phyloP scores from a whole-genome alignment of 2,113 vertebrate genomes.

The Dicerorhinus sumatrensis region DNA sequence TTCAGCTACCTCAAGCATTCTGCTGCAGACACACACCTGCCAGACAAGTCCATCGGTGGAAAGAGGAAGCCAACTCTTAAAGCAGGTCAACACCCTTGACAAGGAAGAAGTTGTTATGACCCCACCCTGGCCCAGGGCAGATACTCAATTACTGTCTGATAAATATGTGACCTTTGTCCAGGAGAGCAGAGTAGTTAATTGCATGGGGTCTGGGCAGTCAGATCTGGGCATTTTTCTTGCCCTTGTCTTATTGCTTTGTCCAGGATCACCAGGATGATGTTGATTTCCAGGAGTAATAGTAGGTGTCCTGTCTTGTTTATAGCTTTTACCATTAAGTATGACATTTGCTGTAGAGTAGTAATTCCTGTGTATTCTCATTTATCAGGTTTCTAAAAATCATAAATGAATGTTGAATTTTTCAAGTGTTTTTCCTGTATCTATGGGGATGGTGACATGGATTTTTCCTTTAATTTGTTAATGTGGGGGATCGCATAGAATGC shows the following conservation, averaged over 20 bases:
- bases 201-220: not conserved
- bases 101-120: not conserved
- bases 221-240: not conserved
- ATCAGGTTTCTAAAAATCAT: not conserved
- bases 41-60: not conserved
- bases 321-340: not conserved
- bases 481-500: not conserved
- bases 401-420: not conserved
- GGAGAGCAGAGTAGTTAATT: not conserved
- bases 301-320: not conserved
- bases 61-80: not conserved
- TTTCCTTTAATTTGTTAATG: not conserved
- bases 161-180: slow-evolving; percentile 15
- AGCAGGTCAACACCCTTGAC: not conserved
- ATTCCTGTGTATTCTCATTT: not conserved
- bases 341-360: not conserved
- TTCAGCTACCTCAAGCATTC: not conserved
- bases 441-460: not conserved
- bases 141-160: not conserved
- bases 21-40: not conserved
- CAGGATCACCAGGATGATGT: not conserved
- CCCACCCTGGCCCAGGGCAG: not conserved
- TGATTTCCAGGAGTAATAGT: not conserved
- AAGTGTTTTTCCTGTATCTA: not conserved
- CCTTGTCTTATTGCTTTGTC: not conserved